These are phyloP conservation scores for Lepidothrix coronata DNA, from an alignment of 2,113 vertebrate species.

Conservation along the genomic window DNA sequence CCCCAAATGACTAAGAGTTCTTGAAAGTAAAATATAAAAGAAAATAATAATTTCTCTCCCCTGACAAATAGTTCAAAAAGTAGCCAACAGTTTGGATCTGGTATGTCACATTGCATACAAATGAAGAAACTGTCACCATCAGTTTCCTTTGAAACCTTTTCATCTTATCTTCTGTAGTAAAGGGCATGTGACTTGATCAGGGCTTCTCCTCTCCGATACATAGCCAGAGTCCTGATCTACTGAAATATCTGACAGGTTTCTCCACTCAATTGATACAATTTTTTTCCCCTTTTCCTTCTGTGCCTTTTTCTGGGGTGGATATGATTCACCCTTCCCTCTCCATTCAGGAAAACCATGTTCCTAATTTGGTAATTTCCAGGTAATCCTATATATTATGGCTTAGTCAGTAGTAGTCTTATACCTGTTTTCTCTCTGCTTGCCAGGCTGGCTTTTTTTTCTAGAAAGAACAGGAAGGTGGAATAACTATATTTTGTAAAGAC, in stretches of 20 bases:
- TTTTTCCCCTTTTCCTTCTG: background rate
- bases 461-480: background rate
- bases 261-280: background rate
- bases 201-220: background rate
- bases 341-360: background rate
- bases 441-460: background rate
- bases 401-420: background rate
- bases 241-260: background rate
- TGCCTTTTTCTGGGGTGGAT: background rate
- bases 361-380: background rate
- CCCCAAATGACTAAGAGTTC: slow-evolving; percentile 78
- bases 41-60: slow-evolving; percentile 80
- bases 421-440: background rate
- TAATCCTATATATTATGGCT: background rate
- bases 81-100: slow-evolving; percentile 80
- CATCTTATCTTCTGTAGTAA: slow-evolving; percentile 74
- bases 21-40: slow-evolving; percentile 80
- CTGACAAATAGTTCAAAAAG: slow-evolving; percentile 84
- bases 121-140: slow-evolving; percentile 80
- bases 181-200: slow-evolving; percentile 29
- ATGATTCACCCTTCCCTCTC: background rate
- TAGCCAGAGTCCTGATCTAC: slow-evolving; percentile 11
- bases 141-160: slow-evolving; percentile 79
- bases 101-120: slow-evolving; percentile 81
- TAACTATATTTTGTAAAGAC: background rate